Base-by-base conservation (phyloP, 1,140 invertebrate genomes). In the Lordiphosa mommai region DNA sequence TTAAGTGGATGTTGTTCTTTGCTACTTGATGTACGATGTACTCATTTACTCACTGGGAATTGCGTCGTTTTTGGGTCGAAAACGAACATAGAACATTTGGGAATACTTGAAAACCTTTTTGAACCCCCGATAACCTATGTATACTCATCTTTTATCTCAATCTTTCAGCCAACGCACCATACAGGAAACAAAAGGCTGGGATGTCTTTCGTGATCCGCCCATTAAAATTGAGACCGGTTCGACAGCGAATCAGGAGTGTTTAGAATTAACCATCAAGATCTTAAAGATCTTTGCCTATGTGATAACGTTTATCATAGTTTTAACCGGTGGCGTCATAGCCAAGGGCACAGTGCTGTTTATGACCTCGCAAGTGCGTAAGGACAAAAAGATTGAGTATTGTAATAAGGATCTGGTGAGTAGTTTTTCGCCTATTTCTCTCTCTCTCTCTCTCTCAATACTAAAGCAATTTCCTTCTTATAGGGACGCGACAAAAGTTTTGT, bases 111-210 rank as follows among this genome's bases (percentile, higher is more conserved):
- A n/a, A n/a, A n/a, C n/a, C n/a, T 17, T 17, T 17, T 17, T 3
- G 16, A 3, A 3, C 3, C 6, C 6, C 1, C 7, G n/a, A n/a
- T 27, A 27, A 27, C 23, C 20, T 27, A 7, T 6, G 5, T 20
- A 20, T 20, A 2, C 17, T n/a, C 33, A 30, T 38, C n/a, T 56
- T 16, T 14, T 2, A 17, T n/a, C 14, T 41, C 12, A 23, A 29
- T 36, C 3, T 61, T 64, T n/a, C 91, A 97, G 95, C 84, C 94
- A 95, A 89, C 91, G 95, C 67, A 96, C 94, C 36, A 93, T 96
- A 60, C 92, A 92, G 79, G 96, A 97, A 88, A 96, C 95, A 53
- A 97, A 97, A 94, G 95, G 94, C 93, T 98, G 96, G 96, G 96
- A 98, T 91, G 96, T 97, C 9, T 98, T 98, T 90, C 91, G 96